phyloP scores from a whole-genome alignment of 1,140 invertebrate species.

The Aphis craccivora region DNA sequence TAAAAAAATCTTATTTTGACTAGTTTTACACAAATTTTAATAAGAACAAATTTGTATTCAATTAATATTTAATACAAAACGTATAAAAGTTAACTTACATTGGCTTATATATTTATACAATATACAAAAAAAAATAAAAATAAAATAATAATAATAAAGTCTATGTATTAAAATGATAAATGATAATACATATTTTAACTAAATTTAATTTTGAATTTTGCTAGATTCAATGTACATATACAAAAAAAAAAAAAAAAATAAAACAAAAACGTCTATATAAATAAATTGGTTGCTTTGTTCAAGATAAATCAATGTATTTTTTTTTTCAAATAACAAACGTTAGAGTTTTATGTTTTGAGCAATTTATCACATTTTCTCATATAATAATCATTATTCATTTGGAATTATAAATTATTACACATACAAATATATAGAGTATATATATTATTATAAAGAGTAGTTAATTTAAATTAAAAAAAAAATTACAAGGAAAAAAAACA shows the following conservation, averaged over 20 bases:
- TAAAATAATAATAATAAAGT: background rate
- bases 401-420: slow-evolving; percentile 50
- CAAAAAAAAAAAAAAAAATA: slow-evolving; percentile 41
- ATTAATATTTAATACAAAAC: slow-evolving; percentile 41
- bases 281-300: slow-evolving; percentile 41
- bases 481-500: background rate
- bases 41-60: slow-evolving; percentile 30
- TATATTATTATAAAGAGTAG: slow-evolving; percentile 21
- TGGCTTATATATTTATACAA: slow-evolving; percentile 31
- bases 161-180: background rate
- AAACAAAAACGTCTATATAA: slow-evolving; percentile 34
- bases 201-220: slow-evolving; percentile 51
- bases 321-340: slow-evolving; percentile 24
- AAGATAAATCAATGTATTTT: background rate
- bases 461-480: slow-evolving; percentile 37
- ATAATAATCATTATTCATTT: slow-evolving; percentile 42
- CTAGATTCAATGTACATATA: slow-evolving; percentile 41
- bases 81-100: slow-evolving; percentile 46
- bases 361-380: slow-evolving; percentile 55
- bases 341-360: slow-evolving; percentile 46
- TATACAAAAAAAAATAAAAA: slow-evolving; percentile 32
- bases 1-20: slow-evolving; percentile 56
- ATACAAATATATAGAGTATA: background rate
- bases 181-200: slow-evolving; percentile 25
- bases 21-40: slow-evolving; percentile 52